Base-by-base conservation (phyloP, 2,888 invertebrate genomes). In the Clivina fossor region DNA sequence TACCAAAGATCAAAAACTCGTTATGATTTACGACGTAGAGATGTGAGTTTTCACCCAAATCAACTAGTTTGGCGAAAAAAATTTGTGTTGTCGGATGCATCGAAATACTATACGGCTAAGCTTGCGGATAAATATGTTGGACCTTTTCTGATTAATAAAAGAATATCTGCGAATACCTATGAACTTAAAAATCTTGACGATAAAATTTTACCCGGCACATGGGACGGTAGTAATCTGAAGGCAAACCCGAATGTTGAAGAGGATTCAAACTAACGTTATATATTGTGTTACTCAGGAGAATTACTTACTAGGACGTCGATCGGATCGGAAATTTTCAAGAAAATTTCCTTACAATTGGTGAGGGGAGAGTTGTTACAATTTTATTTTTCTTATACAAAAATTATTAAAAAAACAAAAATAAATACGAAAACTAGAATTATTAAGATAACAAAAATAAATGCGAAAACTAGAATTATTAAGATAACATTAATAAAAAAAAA, bases 81-180 rank as follows among this genome's bases (percentile, higher is more conserved):
- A 41, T 30, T 28, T 30, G 20, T 41, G 1, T n/a, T 56, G 3
- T 56, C 56, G 5, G 49, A 50, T 30, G 48, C 28, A 2, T 26
- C 38, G 2, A 51, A 51, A 28, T 40, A 20, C 28, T 56, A 28
- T 40, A 19, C 30, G 4, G 56, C 49, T 2, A 49, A 56, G 13
- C 18, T 56, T 15, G 49, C 48, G 8, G 19, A 16, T 11, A 40
- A 50, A 37, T 56, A n/a, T 28, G 16, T 56, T 5, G 49, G 56
- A 2, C 56, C 56, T 2, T 56, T 48, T 3, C 22, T 9, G 13
- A 38, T 35, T 19, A 16, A 41, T 22, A 41, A 22, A 7, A 4
- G n/a, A 4, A 13, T 20, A 20, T 18, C 41, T 3, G 22, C 20
- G 4, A 22, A 41, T 11, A 22, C 11, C 11, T 41, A 41, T 22